These are phyloP conservation scores for Altica lythri DNA, from an alignment of 2,888 invertebrate species.

Conservation along the genomic window DNA sequence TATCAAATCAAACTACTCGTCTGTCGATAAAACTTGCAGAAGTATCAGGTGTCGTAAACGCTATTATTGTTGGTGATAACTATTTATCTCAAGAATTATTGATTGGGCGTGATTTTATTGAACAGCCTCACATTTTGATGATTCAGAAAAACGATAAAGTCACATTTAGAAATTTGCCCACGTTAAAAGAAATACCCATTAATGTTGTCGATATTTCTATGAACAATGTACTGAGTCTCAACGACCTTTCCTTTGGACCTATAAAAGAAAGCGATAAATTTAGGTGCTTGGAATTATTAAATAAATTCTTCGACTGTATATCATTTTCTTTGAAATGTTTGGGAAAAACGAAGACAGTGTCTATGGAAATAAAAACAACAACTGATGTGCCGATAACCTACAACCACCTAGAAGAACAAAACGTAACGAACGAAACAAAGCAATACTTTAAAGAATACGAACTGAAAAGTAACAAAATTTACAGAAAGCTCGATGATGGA, in stretches of 20 bases:
- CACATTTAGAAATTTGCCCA: background rate
- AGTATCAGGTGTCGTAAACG: background rate
- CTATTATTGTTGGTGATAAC: background rate
- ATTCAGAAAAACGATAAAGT: background rate
- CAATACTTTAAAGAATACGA: constrained; percentile 16
- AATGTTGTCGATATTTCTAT: background rate
- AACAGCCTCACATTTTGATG: background rate
- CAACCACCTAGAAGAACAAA: constrained; percentile 13
- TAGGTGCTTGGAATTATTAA: constrained; percentile 4
- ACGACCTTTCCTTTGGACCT: background rate
- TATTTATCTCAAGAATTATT: background rate
- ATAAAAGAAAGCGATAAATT: background rate
- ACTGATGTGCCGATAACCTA: constrained; percentile 13
- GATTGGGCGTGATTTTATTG: background rate
- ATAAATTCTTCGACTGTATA: constrained; percentile 12
- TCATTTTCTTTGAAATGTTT: constrained; percentile 2
- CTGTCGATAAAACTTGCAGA: background rate
- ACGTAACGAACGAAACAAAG: constrained; percentile 1
- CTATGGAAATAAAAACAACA: constrained; percentile 15
- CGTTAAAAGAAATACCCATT: too few relatives aligned
- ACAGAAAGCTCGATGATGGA: constrained; percentile 9
- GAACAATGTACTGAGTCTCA: background rate
- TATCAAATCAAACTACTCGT: background rate
- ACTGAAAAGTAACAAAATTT: constrained; percentile 2
- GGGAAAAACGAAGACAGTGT: constrained; percentile 10